A percentile compares a stretch with the other conserved stretches of the same genome.
Conservation (phyloP, 92 coral and sea anemone species). For the Ricordea florida region DNA sequence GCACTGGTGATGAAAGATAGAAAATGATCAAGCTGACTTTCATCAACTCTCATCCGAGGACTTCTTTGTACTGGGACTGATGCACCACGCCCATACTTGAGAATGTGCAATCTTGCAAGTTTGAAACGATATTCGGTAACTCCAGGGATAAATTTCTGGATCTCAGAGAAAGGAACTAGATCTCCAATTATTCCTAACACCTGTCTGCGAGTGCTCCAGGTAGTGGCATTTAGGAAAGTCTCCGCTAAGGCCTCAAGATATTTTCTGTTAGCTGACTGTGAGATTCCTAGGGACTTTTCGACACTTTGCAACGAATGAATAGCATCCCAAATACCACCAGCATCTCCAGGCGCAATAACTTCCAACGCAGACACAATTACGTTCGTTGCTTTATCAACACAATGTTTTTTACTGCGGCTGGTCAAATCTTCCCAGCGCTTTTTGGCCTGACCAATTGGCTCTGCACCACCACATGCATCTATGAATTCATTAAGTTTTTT, state of each 20-base stretch:
- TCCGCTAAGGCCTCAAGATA: constrained; percentile 68
- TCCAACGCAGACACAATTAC: constrained; percentile 47
- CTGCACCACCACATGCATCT: no score
- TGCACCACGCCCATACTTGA: constrained; percentile 56
- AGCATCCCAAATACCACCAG: constrained; percentile 55
- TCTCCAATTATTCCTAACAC: constrained; percentile 64
- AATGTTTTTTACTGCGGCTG: constrained; percentile 21
- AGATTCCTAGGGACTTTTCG: constrained; percentile 44
- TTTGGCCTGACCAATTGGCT: no score
- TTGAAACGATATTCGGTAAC: constrained; percentile 36
- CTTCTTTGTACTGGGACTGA: constrained; percentile 41
- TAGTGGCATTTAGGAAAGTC: constrained; percentile 48
- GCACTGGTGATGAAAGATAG: constrained; percentile 38
- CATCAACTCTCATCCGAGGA: constrained; percentile 50
- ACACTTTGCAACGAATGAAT: constrained; percentile 32
- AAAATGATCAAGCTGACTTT: constrained; percentile 46
- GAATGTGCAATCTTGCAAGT: constrained; percentile 44
- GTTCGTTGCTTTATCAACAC: constrained; percentile 31
- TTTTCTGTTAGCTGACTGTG: constrained; percentile 17
- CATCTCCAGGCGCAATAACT: constrained; percentile 49
- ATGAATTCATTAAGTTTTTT: no score
- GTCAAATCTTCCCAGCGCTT: constrained; percentile 42
- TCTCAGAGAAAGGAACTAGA: constrained; percentile 45
- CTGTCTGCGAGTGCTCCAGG: constrained; percentile 66
- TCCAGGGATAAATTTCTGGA: constrained; percentile 68